Conservation (phyloP, 2,113 vertebrate genomes). For the Panurus biarmicus region DNA sequence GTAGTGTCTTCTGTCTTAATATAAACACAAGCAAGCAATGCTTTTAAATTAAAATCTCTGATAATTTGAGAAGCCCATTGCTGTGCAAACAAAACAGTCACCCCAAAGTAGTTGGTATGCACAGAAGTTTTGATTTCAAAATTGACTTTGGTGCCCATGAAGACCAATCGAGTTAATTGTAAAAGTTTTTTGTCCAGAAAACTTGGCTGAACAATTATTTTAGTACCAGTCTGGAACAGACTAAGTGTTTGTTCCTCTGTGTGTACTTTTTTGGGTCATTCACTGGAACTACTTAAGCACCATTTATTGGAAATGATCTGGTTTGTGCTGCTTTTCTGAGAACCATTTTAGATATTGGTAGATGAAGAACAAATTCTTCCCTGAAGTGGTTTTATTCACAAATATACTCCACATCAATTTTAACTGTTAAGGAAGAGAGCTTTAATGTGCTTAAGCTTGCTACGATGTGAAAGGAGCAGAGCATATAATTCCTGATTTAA, state of each 20-base stretch:
- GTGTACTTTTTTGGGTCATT: background rate
- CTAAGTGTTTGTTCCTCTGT: background rate
- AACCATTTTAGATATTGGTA: constrained; percentile 22
- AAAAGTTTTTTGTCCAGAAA: background rate
- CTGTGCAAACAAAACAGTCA: background rate
- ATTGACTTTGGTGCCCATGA: background rate
- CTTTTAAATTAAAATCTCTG: background rate
- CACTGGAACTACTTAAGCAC: constrained; percentile 26
- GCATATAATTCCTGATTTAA: background rate
- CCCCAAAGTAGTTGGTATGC: background rate
- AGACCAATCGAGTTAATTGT: background rate
- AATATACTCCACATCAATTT: background rate
- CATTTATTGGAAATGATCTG: constrained; percentile 38
- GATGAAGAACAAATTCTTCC: constrained; percentile 51
- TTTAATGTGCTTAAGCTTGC: background rate
- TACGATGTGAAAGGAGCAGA: background rate
- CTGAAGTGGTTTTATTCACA: constrained; percentile 34
- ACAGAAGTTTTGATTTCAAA: background rate
- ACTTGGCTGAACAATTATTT: background rate
- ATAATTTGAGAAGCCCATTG: background rate
- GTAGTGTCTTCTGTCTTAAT: background rate
- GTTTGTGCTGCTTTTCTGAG: constrained; percentile 41
- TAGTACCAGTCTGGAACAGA: background rate
- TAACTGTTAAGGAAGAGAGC: background rate
- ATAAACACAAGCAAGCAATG: background rate